Percentiles rank a stretch among this genome's conserved stretches.
phyloP scores from a whole-genome alignment of 2,797 vertebrate species.

The Acrocephalus scirpaceus region DNA sequence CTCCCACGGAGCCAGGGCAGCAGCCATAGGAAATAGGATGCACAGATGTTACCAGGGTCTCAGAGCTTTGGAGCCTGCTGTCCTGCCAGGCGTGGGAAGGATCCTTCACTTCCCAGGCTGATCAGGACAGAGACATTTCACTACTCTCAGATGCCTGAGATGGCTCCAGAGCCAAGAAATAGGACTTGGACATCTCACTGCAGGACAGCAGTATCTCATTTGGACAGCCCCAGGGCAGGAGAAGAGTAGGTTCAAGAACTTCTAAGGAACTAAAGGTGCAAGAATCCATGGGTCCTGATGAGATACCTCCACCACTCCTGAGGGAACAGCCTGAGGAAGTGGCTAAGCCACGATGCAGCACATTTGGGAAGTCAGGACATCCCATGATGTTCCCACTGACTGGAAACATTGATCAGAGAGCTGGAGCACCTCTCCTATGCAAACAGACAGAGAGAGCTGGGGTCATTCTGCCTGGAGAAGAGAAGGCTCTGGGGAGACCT shows the following conservation, averaged over 20 bases:
- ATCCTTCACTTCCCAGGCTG: fast-evolving
- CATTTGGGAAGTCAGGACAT: neutral
- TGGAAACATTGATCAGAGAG: neutral
- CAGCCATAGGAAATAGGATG: neutral
- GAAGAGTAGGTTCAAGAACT: neutral
- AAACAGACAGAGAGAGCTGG: neutral
- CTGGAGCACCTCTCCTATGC: neutral
- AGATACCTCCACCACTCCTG: fast-evolving
- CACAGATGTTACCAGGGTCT: too few species aligned
- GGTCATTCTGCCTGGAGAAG: too few species aligned
- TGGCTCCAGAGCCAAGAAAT: neutral
- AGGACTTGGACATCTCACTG: neutral
- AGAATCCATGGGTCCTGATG: neutral
- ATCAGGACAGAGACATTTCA: neutral
- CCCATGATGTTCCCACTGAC: neutral
- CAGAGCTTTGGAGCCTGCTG: neutral
- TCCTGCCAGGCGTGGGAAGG: neutral
- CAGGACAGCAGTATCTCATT: neutral
- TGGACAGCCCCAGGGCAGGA: fast-evolving
- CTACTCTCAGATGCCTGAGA: neutral
- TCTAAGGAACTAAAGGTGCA: neutral
- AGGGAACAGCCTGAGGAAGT: neutral
- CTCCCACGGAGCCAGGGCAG: neutral
- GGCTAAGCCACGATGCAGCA: neutral
- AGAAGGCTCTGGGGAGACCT: neutral